Conservation (phyloP, 2,797 vertebrate species). For the Paramormyrops hopkinsi region DNA sequence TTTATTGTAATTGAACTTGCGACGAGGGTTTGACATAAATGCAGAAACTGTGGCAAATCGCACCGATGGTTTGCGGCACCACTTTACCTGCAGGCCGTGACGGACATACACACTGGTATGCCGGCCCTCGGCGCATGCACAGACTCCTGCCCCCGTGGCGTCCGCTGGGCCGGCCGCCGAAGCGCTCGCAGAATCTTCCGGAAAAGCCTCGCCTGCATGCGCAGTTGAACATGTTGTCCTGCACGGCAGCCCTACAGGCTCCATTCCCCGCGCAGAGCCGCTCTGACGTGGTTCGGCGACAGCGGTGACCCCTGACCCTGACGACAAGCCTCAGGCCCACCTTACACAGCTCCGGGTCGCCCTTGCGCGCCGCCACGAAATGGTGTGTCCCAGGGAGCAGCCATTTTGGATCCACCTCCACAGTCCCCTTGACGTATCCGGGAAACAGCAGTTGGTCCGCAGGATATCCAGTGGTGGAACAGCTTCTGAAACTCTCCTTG, state of each 20-base stretch:
- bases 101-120: conserved; percentile 64
- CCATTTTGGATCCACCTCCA: conserved; percentile 61
- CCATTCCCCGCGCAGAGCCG: conserved; percentile 71
- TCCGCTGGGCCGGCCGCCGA: conserved; percentile 59
- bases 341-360: conserved; percentile 53
- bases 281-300: conserved; percentile 56
- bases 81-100: conserved; percentile 69
- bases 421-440: conserved; percentile 50
- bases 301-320: conserved; percentile 65
- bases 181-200: conserved; percentile 71
- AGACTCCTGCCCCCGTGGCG: conserved; percentile 68
- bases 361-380: conserved; percentile 60
- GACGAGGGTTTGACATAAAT: conserved; percentile 15
- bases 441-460: conserved; percentile 58
- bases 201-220: conserved; percentile 62
- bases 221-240: conserved; percentile 64
- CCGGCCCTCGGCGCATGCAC: conserved; percentile 53
- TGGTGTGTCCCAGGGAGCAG: conserved; percentile 68
- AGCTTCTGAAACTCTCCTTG: conserved; percentile 63
- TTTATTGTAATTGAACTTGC: conserved; percentile 27
- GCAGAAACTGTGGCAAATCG: background rate
- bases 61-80: background rate
- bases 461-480: conserved; percentile 36
- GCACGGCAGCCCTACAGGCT: conserved; percentile 59
- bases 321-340: conserved; percentile 70